These are phyloP conservation scores for Natrix natrix DNA, from an alignment of 2,797 vertebrate genomes.

Conservation along the genomic window DNA sequence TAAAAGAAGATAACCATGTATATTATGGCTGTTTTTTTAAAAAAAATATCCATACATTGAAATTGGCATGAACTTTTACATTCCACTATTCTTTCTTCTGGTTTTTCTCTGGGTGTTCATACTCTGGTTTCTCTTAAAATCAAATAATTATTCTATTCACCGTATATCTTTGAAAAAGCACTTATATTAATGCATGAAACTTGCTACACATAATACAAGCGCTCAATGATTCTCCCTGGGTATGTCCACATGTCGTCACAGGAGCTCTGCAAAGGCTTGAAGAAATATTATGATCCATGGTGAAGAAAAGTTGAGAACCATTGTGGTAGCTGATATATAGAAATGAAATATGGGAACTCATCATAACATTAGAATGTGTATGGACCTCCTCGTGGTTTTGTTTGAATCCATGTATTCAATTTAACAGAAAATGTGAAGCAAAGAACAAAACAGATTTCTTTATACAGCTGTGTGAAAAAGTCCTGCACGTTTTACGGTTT, in stretches of 20 bases:
- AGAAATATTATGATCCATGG: background rate
- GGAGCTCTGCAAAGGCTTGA: background rate
- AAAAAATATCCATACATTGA: background rate
- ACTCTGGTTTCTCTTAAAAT: background rate
- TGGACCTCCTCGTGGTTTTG: background rate
- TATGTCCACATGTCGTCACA: background rate
- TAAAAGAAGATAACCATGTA: background rate
- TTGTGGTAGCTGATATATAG: background rate
- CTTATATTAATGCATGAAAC: background rate
- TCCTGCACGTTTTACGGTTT: too few relatives aligned
- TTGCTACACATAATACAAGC: background rate
- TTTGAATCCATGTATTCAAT: background rate
- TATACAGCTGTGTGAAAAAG: background rate
- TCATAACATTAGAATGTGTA: background rate
- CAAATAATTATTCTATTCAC: background rate
- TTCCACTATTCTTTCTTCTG: background rate
- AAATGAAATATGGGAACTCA: background rate
- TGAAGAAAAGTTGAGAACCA: background rate
- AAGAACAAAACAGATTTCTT: background rate
- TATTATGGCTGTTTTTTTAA: background rate
- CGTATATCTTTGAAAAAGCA: background rate
- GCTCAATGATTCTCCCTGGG: background rate
- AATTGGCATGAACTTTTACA: background rate
- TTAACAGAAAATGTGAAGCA: background rate
- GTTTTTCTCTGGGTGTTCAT: background rate